Evolutionary conservation across 2,113 vertebrate genomes (phyloP), one percentile per base, ranked within the genome.

Genomic region (Hippocampus abdominalis): DNA sequence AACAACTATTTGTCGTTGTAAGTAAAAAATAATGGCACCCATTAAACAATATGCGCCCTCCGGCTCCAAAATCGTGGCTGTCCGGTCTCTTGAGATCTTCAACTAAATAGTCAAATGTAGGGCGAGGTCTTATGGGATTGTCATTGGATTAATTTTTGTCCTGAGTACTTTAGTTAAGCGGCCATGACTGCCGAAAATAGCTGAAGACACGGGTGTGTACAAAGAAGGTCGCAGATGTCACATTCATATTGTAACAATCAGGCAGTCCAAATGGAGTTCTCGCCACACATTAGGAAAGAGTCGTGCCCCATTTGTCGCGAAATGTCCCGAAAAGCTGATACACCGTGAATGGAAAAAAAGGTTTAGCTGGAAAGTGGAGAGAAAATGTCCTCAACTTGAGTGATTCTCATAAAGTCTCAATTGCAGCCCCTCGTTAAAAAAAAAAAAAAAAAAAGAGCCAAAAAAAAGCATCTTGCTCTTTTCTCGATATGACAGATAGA

Each of bases 1-100:
- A 75, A 75, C 64, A 84, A 84, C 80, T 81, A 74, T 81, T 84
- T 83, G 63, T 77, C 79, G 79, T 89, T 76, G 78, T 62, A 76
- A 79, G 21, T 57, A 57, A 71, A 71, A 70, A 72, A 82, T 81
- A 76, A 88, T 83, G 83, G 90, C 81, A 46, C 39, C 62, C 62
- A 73, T 76, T 85, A 75, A 82, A 86, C 72, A 82, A 81, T 73
- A 77, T 71, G 75, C 77, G 53, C 27, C 66, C 48, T 74, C 21
- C 42, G 69, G 67, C 64, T 65, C 40, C 77, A 11, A 36, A 64
- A 79, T 80, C 77, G 61, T 78, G 78, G 36, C 8, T 32, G 27
- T 18, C 16, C 15, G 0, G 27, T 27, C 25, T 57, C 25, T 57
- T 2, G 54, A 57, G 54, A 57, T 25, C 54, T 25, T 53, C 29